phyloP scores from a whole-genome alignment of 2,888 invertebrate species.

The Pelosia muscerda region DNA sequence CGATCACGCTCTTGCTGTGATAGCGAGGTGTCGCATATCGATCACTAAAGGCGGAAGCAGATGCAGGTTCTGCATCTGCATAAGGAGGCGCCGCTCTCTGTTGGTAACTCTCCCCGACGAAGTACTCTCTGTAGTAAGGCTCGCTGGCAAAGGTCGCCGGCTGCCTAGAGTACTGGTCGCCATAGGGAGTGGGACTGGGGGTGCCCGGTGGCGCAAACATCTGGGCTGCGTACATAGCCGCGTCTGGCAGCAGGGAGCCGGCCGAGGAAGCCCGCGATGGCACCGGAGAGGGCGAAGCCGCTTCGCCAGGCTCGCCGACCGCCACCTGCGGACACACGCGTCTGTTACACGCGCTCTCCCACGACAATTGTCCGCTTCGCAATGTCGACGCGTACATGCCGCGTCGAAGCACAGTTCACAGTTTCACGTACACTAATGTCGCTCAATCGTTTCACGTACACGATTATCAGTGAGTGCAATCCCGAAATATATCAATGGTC shows the following conservation, averaged over 20 bases:
- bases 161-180: constrained; percentile 82
- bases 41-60: constrained; percentile 89
- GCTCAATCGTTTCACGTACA: constrained; percentile 74
- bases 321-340: constrained; percentile 88
- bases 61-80: constrained; percentile 86
- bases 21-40: constrained; percentile 90
- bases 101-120: constrained; percentile 88
- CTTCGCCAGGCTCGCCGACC: constrained; percentile 87
- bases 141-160: constrained; percentile 89
- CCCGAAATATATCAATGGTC: constrained; percentile 61
- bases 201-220: constrained; percentile 90
- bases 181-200: constrained; percentile 89
- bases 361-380: constrained; percentile 86
- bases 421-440: constrained; percentile 81
- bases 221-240: constrained; percentile 90
- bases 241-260: constrained; percentile 87
- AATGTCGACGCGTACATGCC: constrained; percentile 88
- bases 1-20: constrained; percentile 91
- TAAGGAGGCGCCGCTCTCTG: constrained; percentile 87
- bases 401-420: constrained; percentile 83
- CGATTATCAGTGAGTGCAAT: constrained; percentile 65
- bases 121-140: constrained; percentile 94
- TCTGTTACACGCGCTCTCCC: constrained; percentile 89
- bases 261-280: constrained; percentile 88
- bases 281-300: constrained; percentile 88